Evolutionary conservation across 2,888 invertebrate genomes (phyloP).

Genomic region (Drosophila greeni): DNA sequence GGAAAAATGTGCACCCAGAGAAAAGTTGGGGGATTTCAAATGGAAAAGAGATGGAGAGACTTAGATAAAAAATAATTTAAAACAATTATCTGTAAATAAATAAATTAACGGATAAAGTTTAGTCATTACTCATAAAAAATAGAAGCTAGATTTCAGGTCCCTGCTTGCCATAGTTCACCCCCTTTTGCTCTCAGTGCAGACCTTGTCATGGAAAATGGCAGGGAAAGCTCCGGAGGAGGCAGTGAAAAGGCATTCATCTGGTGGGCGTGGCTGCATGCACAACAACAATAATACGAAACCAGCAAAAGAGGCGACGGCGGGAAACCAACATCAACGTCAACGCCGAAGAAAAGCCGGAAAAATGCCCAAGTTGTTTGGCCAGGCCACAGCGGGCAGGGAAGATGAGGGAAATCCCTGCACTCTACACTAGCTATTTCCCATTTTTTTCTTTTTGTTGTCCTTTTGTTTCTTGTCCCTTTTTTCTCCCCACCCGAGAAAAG

Average conservation of each 20-base stretch:
- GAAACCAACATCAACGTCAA: conserved; percentile 63
- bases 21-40: not conserved
- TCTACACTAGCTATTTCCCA: conserved; percentile 53
- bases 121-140: too few species aligned
- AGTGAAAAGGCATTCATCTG: conserved; percentile 45
- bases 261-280: conserved; percentile 57
- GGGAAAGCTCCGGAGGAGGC: conserved; percentile 12
- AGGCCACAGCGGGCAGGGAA: conserved; percentile 39
- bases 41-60: not conserved
- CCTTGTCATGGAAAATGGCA: conserved; percentile 1
- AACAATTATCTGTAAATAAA: too few species aligned
- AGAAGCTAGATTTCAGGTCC: too few species aligned
- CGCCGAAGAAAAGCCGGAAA: conserved; percentile 68
- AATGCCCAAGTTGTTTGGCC: conserved; percentile 68
- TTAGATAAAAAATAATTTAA: not conserved
- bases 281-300: conserved; percentile 34
- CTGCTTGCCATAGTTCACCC: too few species aligned
- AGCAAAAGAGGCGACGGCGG: conserved; percentile 22
- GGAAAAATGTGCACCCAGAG: not conserved
- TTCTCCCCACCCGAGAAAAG: conserved; percentile 43
- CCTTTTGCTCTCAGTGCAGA: not conserved
- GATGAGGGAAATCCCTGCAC: conserved; percentile 8
- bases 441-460: conserved; percentile 18
- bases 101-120: too few species aligned
- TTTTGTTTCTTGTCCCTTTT: conserved; percentile 13